These are phyloP conservation scores for Nicator chloris DNA, from an alignment of 2,113 vertebrate species.

Conservation along the genomic window DNA sequence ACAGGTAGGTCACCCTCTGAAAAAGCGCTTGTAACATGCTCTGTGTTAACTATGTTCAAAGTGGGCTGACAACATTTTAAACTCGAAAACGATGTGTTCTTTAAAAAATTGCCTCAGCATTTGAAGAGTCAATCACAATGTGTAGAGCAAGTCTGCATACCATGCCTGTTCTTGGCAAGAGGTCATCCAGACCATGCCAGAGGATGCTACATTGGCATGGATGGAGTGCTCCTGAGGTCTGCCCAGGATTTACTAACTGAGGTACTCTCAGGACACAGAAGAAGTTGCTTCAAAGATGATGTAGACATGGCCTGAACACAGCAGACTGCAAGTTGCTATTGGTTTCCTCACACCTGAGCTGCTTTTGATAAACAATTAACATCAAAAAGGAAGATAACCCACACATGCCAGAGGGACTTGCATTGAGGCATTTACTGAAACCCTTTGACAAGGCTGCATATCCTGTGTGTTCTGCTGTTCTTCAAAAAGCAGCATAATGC, in stretches of 20 bases:
- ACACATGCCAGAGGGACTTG: neutral
- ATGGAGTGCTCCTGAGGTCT: neutral
- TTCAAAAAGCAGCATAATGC: neutral
- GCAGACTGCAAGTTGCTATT: neutral
- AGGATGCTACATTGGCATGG: neutral
- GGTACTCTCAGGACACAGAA: neutral
- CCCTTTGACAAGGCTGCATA: neutral
- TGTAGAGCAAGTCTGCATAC: neutral
- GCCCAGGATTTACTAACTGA: no score
- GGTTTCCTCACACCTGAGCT: neutral
- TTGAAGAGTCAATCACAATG: neutral
- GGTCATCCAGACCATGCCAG: neutral
- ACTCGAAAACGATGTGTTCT: neutral
- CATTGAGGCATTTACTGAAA: neutral
- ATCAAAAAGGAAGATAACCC: neutral
- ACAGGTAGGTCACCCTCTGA: neutral
- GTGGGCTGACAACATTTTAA: neutral
- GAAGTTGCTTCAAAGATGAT: neutral
- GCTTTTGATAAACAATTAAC: neutral
- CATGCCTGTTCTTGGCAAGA: neutral
- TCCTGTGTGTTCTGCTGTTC: neutral
- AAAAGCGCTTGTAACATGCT: neutral
- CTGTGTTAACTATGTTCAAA: neutral
- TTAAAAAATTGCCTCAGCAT: neutral
- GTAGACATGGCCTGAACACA: neutral